Base-by-base conservation (phyloP, 2,797 vertebrate species). In the Lepus townsendii region DNA sequence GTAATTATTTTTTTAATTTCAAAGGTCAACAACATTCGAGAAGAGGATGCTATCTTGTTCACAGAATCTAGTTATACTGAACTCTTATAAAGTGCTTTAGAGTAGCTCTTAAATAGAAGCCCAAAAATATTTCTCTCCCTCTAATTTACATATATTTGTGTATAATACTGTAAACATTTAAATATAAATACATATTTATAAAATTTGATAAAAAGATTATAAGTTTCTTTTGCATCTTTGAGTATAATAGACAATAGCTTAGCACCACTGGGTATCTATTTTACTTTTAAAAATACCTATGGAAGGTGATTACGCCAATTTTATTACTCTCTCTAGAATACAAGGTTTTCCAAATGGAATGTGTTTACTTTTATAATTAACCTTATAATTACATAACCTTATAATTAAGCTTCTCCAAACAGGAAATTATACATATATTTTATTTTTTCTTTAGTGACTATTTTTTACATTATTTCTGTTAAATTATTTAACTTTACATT, bases 1-100 rank as follows among this genome's bases (percentile, higher is more conserved):
- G 91, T 92, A 94, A 96, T 96, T 97, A 97, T 95, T 92, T 95
- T 82, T 97, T 94, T 71, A 82, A 96, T 96, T 96, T 97, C n/a
- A 94, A 95, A 97, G 85, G 92, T 96, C 95, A 97, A 75, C 32
- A 96, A 13, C 26, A 89, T 91, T 95, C 95, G 42, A 86, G 82
- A 95, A 88, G 54, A 95, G 26, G 26, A 85, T 80, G 10, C 78
- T 90, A 80, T 93, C 77, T 94, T 80, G 11, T 93, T 97, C 54
- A 90, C 20, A 88, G 22, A 77, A 71, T 83, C 52, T 79, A 82
- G 73, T 77, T 93, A 66, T 90, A n/a, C 71, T 77, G 30, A 82
- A 69, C 94, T 94, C 47, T 79, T 66, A 69, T 72, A 71, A 93
- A 87, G 30, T 30, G 85, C 65, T 69, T 89, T 47, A 83, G 35